Evolutionary conservation across 2,888 invertebrate species (phyloP).

Genomic region (Cabera pusaria): DNA sequence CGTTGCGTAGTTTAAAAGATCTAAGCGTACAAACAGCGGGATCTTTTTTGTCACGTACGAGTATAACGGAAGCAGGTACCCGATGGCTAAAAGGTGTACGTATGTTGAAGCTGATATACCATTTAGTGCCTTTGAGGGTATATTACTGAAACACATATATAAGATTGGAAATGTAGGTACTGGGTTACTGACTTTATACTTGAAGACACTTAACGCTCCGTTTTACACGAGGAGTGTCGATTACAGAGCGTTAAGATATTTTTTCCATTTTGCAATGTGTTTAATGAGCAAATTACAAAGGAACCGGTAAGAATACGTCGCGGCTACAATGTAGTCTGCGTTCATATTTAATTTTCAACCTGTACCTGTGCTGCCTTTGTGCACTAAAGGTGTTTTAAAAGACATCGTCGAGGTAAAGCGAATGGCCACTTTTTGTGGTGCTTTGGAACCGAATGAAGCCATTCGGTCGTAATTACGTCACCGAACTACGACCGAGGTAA

Average conservation of each 20-base stretch:
- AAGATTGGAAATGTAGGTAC: too few species aligned
- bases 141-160: too few species aligned
- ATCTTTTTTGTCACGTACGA: too few species aligned
- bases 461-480: slow-evolving; percentile 34
- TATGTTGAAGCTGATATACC: too few species aligned
- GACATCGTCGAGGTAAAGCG: slow-evolving; percentile 25
- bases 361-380: slow-evolving; percentile 22
- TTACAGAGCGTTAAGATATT: slow-evolving; percentile 19
- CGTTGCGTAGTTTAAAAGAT: too few species aligned
- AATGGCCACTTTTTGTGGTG: slow-evolving; percentile 22
- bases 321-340: slow-evolving; percentile 19
- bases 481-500: slow-evolving; percentile 34
- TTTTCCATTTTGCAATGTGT: slow-evolving; percentile 26
- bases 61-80: too few species aligned
- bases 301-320: slow-evolving; percentile 20
- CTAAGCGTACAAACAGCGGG: too few species aligned
- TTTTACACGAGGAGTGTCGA: slow-evolving; percentile 8
- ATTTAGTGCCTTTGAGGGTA: too few species aligned
- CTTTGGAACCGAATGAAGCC: slow-evolving; percentile 24
- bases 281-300: slow-evolving; percentile 24
- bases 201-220: slow-evolving; percentile 16
- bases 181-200: slow-evolving; percentile 9
- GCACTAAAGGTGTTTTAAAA: slow-evolving; percentile 23
- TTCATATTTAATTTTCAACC: slow-evolving; percentile 13
- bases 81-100: too few species aligned